Percentiles rank a stretch among this genome's conserved stretches.
Evolutionary conservation across 2,888 invertebrate species (phyloP).

Genomic region (Drosophila dives): DNA sequence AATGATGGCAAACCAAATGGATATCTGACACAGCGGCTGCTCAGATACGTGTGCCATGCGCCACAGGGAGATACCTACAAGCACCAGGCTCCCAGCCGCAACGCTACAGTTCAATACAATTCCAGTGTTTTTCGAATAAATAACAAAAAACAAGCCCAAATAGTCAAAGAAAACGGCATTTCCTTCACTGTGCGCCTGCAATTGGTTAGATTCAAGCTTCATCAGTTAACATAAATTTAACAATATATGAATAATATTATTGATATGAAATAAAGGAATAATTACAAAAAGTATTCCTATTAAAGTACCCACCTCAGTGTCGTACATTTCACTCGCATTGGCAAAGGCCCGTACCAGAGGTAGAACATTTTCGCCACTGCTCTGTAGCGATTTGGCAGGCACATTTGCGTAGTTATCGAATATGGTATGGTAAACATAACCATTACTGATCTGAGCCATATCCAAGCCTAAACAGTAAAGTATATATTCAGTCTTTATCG

Average conservation of each 20-base stretch:
- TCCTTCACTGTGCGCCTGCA: conserved; percentile 83
- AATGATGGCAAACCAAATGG: conserved; percentile 70
- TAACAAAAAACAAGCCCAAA: conserved; percentile 88
- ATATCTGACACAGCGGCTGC: conserved; percentile 61
- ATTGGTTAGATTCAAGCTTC: background rate
- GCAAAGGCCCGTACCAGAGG: conserved; percentile 86
- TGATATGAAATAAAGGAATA: background rate
- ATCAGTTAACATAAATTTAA: background rate
- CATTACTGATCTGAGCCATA: conserved; percentile 90
- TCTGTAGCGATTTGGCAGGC: conserved; percentile 88
- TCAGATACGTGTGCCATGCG: conserved; percentile 73
- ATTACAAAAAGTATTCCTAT: background rate
- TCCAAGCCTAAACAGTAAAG: conserved; percentile 87
- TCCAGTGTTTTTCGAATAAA: conserved; percentile 86
- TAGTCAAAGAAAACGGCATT: conserved; percentile 90
- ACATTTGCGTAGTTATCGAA: conserved; percentile 88
- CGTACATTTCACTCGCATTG: conserved; percentile 82
- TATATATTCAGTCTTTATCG: background rate
- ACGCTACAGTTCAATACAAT: conserved; percentile 83
- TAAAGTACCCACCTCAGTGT: conserved; percentile 69
- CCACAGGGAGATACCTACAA: conserved; percentile 73
- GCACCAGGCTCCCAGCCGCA: conserved; percentile 81
- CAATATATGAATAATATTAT: background rate
- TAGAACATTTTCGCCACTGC: conserved; percentile 89
- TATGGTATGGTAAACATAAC: conserved; percentile 91